Conservation (phyloP, 2,888 invertebrate species). For the Plemyria rubiginata region DNA sequence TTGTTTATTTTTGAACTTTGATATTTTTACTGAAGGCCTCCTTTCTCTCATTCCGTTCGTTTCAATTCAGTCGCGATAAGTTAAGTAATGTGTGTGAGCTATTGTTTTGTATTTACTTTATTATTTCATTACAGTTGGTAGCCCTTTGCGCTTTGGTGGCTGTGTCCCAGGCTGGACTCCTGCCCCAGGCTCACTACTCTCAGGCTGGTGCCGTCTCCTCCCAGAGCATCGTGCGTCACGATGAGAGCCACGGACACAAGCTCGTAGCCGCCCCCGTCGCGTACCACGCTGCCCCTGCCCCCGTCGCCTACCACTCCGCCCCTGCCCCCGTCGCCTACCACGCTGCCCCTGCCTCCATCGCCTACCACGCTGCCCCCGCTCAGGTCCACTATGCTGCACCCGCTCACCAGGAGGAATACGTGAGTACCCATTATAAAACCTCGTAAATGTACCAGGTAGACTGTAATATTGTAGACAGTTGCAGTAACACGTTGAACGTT, state of each 20-base stretch:
- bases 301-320: conserved; percentile 49
- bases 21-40: background rate
- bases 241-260: conserved; percentile 53
- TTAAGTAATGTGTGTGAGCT: background rate
- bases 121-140: conserved; percentile 46
- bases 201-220: conserved; percentile 70
- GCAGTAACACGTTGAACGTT: background rate
- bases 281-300: conserved; percentile 52
- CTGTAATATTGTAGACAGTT: background rate
- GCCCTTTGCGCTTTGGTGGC: conserved; percentile 50
- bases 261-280: conserved; percentile 48
- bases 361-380: conserved; percentile 49
- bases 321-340: conserved; percentile 48
- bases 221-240: conserved; percentile 66
- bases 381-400: conserved; percentile 34
- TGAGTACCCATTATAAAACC: conserved; percentile 40
- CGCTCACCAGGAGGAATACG: conserved; percentile 54
- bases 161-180: conserved; percentile 50
- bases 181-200: conserved; percentile 67
- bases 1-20: background rate
- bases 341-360: conserved; percentile 41
- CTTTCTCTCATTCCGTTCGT: background rate
- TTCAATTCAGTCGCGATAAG: background rate
- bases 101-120: background rate
- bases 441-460: background rate